Evolutionary conservation across 1,140 invertebrate genomes (phyloP), one percentile per base, ranked within the genome.

Genomic region (Euura lappo): DNA sequence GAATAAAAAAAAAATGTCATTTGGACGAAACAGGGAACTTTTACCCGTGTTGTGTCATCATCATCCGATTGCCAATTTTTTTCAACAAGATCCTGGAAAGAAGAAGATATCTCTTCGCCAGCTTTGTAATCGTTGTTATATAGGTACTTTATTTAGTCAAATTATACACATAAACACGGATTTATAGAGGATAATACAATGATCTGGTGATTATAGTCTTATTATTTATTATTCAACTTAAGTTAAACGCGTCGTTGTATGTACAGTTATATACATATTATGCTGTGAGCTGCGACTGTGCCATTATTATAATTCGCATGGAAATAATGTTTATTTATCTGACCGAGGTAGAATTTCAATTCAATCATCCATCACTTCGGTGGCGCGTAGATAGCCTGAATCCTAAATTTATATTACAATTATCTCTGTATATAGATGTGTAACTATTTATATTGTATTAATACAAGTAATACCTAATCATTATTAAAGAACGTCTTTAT

Each of bases 401-500:
- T 11, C 13, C 10, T 11, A 11, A 60, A 60, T 60, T 60, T 60
- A 60, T 60, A 60, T 60, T 6, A 3, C 51, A 60, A 60, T 11
- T 60, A 60, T 60, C 51, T 60, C 51, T 60, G 51, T 60, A 60
- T 60, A 60, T 60, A 60, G 51, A 11, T 60, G 51, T 28, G 28
- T 60, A 60, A n/a, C 13, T 60, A 60, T 60, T 60, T 60, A 60
- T 60, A 60, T 60, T 60, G 13, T 60, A 60, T 60, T 60, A 60
- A 28, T 28, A 28, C 28, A 28, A 60, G 13, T 60, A 60, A 60
- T 60, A 3, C 3, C 51, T n/a, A 11, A 60, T 28, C 28, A 60
- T 60, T 60, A 60, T 60, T 6, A 60, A 60, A 60, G 51, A 60
- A 60, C 6, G 3, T 60, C 28, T 28, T 28, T 28, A 28, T 28